Percentiles rank a stretch among this genome's conserved stretches.
Conservation (phyloP, 2,888 invertebrate genomes). For the Pristionchus mayeri region DNA sequence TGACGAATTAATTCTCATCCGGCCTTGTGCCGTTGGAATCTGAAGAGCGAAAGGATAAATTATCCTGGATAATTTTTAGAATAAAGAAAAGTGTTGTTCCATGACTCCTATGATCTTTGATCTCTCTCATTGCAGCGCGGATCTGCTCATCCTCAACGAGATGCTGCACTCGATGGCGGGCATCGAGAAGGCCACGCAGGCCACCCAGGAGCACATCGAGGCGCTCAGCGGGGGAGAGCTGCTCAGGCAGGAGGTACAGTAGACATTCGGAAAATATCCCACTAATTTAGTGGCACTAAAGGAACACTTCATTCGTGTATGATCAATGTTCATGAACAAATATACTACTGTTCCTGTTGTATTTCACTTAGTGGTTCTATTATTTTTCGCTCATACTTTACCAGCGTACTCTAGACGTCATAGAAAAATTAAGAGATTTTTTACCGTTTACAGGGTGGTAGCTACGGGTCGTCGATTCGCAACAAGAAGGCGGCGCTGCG, state of each 20-base stretch:
- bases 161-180: slow-evolving; percentile 99
- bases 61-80: no score
- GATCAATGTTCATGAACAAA: no score
- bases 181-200: slow-evolving; percentile 95
- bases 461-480: slow-evolving; percentile 92
- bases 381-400: no score
- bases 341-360: no score
- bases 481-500: slow-evolving; percentile 95
- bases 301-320: slow-evolving; percentile 35
- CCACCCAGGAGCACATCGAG: slow-evolving; percentile 94
- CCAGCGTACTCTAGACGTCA: no score
- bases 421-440: no score
- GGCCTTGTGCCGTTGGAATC: no score
- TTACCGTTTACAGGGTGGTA: slow-evolving; percentile 97
- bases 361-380: no score
- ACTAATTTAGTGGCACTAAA: background rate
- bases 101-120: background rate
- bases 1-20: no score
- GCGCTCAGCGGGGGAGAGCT: slow-evolving; percentile 97
- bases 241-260: slow-evolving; percentile 88
- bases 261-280: background rate
- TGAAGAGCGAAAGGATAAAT: no score
- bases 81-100: background rate
- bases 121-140: slow-evolving; percentile 84
- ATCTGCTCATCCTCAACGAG: slow-evolving; percentile 90